phyloP scores from a whole-genome alignment of 2,113 vertebrate species.

The Ploceus nigricollis region DNA sequence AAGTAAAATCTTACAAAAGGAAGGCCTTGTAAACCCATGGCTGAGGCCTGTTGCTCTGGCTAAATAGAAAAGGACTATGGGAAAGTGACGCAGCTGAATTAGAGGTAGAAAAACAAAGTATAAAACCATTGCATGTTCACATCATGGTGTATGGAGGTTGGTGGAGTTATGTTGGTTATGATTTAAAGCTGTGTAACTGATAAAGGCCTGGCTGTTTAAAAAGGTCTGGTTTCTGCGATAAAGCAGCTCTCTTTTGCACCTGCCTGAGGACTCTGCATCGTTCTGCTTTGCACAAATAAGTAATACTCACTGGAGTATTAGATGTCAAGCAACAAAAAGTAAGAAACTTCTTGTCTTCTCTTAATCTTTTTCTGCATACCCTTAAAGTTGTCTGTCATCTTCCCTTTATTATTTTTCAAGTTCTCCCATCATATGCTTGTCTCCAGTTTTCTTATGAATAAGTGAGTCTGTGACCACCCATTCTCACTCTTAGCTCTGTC shows the following conservation, averaged over 20 bases:
- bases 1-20: neutral
- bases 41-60: neutral
- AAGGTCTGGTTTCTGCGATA: neutral
- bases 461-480: neutral
- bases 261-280: neutral
- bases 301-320: neutral
- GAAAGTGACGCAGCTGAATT: neutral
- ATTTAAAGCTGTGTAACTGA: neutral
- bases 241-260: neutral
- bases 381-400: neutral
- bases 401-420: neutral
- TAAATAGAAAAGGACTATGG: neutral
- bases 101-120: neutral
- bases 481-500: neutral
- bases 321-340: neutral
- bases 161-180: neutral
- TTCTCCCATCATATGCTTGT: neutral
- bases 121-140: neutral
- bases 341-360: neutral
- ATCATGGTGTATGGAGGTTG: neutral
- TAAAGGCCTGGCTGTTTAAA: neutral
- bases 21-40: neutral
- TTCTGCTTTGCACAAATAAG: neutral
- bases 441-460: neutral
- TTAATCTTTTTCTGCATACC: neutral